A percentile compares a stretch with the other conserved stretches of the same genome.
phyloP scores from a whole-genome alignment of 2,797 vertebrate genomes.

The Microctenopoma lineatum region DNA sequence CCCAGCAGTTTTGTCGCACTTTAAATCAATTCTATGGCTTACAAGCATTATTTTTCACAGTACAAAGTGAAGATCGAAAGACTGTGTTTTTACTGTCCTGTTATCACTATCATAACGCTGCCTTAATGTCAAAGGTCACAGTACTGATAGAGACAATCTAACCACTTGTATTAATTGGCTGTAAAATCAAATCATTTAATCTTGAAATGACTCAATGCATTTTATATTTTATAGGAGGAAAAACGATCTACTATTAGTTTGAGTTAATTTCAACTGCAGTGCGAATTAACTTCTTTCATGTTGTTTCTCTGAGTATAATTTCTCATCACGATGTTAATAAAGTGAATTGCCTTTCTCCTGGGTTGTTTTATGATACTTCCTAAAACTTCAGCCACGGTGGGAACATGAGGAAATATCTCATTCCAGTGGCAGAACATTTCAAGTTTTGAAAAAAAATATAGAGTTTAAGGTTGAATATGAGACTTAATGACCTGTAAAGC shows the following conservation, averaged over 20 bases:
- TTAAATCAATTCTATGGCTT: slow-evolving; percentile 28
- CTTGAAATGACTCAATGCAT: background rate
- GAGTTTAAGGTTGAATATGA: slow-evolving; percentile 37
- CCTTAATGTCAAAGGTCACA: slow-evolving; percentile 3
- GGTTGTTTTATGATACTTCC: slow-evolving; percentile 24
- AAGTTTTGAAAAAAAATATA: slow-evolving; percentile 9
- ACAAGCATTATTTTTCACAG: slow-evolving; percentile 27
- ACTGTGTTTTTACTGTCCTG: background rate
- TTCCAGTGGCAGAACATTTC: slow-evolving; percentile 3
- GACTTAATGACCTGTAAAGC: slow-evolving; percentile 56
- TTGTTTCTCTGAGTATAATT: slow-evolving; percentile 8
- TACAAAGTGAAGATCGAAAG: slow-evolving; percentile 10
- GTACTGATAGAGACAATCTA: slow-evolving; percentile 1
- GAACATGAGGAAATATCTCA: slow-evolving; percentile 12
- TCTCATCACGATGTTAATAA: slow-evolving; percentile 8
- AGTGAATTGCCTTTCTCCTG: slow-evolving; percentile 9
- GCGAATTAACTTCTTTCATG: slow-evolving; percentile 14
- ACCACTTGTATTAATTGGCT: background rate
- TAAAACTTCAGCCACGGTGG: slow-evolving; percentile 12
- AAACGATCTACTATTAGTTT: background rate
- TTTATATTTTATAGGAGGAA: background rate
- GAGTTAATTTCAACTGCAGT: background rate
- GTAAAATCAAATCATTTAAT: background rate
- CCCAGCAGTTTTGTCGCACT: slow-evolving; percentile 12
- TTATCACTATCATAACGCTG: background rate